Conservation (phyloP, 1,140 invertebrate genomes). For the Drosophila neocordata region DNA sequence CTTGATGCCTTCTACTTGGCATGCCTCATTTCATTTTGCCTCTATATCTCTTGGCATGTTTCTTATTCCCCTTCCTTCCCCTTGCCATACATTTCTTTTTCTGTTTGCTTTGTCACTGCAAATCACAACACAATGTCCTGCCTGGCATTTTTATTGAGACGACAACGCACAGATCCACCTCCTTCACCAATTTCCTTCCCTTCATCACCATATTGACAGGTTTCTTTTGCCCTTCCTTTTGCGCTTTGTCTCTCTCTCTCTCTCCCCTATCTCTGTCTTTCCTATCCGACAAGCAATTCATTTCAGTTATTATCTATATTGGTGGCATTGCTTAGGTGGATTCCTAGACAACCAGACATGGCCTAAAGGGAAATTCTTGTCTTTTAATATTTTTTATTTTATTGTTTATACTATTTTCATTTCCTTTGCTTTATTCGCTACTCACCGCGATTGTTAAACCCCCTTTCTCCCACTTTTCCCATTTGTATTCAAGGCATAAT, state of each 20-base stretch:
- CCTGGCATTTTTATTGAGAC: slow-evolving; percentile 70
- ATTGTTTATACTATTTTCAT: background rate
- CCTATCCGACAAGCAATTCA: slow-evolving; percentile 59
- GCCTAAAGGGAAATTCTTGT: background rate
- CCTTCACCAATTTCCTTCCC: background rate
- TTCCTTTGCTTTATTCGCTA: background rate
- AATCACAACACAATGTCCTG: slow-evolving; percentile 69
- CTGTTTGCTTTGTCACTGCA: slow-evolving; percentile 45
- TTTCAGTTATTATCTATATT: slow-evolving; percentile 76
- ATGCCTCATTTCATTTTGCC: slow-evolving; percentile 36
- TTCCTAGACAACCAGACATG: slow-evolving; percentile 8
- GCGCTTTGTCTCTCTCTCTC: no score
- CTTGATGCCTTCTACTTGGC: slow-evolving; percentile 5
- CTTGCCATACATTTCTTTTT: slow-evolving; percentile 7
- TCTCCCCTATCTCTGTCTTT: background rate
- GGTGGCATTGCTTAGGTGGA: slow-evolving; percentile 29
- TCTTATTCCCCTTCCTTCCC: slow-evolving; percentile 4
- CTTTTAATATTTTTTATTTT: background rate
- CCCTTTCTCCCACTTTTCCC: no score
- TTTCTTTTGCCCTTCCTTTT: background rate
- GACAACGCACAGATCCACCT: background rate
- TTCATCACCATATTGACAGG: background rate
- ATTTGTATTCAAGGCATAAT: background rate
- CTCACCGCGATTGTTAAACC: background rate
- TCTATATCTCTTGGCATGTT: background rate